Percentiles rank a stretch among this genome's conserved stretches.
Conservation (phyloP, 2,888 invertebrate species). For the Tenthredo notha region DNA sequence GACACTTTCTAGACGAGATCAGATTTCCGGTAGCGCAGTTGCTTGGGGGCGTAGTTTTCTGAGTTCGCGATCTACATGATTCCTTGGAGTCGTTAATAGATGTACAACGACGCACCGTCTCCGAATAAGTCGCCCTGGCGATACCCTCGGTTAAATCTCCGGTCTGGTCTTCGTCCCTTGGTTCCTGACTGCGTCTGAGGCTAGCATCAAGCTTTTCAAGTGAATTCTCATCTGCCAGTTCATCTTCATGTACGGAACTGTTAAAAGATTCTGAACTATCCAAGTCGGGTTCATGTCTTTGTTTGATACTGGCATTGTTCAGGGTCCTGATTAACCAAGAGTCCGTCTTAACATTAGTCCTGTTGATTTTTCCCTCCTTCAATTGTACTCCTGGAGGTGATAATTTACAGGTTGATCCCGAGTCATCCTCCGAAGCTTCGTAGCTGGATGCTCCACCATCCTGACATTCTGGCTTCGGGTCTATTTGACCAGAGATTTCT, state of each 20-base stretch:
- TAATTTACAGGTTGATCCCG: slow-evolving; percentile 59
- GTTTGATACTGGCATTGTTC: slow-evolving; percentile 67
- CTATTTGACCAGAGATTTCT: not conserved
- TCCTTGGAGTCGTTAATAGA: slow-evolving; percentile 60
- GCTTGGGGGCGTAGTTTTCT: not conserved
- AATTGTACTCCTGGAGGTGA: slow-evolving; percentile 28
- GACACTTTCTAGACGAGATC: slow-evolving; percentile 57
- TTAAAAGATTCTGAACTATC: slow-evolving; percentile 63
- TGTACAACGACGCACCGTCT: slow-evolving; percentile 68
- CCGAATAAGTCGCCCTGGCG: slow-evolving; percentile 71
- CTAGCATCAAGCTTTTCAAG: slow-evolving; percentile 57
- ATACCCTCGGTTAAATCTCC: slow-evolving; percentile 30
- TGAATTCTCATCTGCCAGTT: slow-evolving; percentile 50
- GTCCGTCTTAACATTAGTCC: slow-evolving; percentile 72
- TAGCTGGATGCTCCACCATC: slow-evolving; percentile 62
- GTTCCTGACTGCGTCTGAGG: slow-evolving; percentile 45
- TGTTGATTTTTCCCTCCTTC: slow-evolving; percentile 57
- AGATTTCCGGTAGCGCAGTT: not conserved
- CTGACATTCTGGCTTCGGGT: not conserved
- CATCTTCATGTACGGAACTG: slow-evolving; percentile 63
- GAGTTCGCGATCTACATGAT: slow-evolving; percentile 39
- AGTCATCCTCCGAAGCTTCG: slow-evolving; percentile 71
- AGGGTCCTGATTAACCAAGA: slow-evolving; percentile 73
- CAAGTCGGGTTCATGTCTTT: slow-evolving; percentile 55
- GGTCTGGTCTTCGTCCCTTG: slow-evolving; percentile 30